These are phyloP conservation scores for Drosophila paranaensis DNA, from an alignment of 2,888 invertebrate species.

Conservation along the genomic window DNA sequence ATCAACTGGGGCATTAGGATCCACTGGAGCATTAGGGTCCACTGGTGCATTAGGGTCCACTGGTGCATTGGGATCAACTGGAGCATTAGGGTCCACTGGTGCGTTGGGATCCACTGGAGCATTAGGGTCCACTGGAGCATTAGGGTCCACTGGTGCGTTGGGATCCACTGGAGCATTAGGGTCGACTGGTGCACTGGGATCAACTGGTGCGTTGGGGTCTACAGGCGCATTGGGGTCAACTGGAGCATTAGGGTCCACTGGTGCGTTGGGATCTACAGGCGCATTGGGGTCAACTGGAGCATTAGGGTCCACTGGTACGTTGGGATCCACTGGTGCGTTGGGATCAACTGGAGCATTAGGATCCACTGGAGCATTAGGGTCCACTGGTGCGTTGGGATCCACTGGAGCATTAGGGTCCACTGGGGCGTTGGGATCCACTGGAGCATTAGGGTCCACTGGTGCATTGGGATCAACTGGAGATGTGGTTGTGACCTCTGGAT, in stretches of 20 bases:
- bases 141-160: background rate
- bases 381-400: background rate
- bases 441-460: background rate
- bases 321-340: background rate
- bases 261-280: background rate
- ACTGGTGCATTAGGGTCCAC: background rate
- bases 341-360: constrained; percentile 5
- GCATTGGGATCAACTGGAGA: constrained; percentile 3
- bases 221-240: constrained; percentile 2
- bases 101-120: background rate
- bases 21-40: rapidly evolving
- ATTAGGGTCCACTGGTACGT: constrained; percentile 3
- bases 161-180: background rate
- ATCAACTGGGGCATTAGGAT: background rate
- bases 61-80: background rate
- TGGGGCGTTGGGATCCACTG: constrained; percentile 12
- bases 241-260: background rate
- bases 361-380: background rate
- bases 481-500: no score
- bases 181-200: background rate
- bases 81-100: background rate
- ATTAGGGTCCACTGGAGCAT: background rate
- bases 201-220: background rate
- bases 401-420: constrained; percentile 11
- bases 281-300: background rate